Base-by-base conservation (phyloP, 1,140 invertebrate species). In the Carcinoscorpius rotundicauda region DNA sequence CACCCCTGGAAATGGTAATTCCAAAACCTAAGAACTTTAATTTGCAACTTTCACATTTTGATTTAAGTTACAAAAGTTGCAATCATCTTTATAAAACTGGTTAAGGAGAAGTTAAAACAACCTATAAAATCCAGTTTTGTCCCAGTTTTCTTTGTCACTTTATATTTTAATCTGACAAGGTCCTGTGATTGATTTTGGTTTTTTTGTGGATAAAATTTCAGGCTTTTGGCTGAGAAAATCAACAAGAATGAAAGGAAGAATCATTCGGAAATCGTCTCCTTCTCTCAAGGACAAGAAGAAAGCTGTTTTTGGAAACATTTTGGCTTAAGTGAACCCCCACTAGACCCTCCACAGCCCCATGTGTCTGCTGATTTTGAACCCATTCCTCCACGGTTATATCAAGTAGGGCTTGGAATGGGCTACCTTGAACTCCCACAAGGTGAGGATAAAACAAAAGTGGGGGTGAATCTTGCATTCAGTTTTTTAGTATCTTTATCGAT, bases 231-330 rank as follows among this genome's bases (percentile, higher is more conserved):
- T 3, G 97, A 98, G 76, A 98, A 98, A 78, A 94, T 99, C 53
- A 99, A 98, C 76, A 99, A 99, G 79, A 93, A 97, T 76, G 97
- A 99, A 78, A 80, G 96, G 29, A 99, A 99, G 76, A 93, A 93
- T 72, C 88, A 89, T 75, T 86, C 93, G 1, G 93, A 97, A 72
- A 90, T 99, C 59, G 79, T 90, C 53, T 86, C 89, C 0, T 87
- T 96, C 74, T 80, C 81, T 51, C 89, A 93, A 77, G 86, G 85
- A 3, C 82, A 85, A 58, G 95, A 98, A 75, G 84, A 85, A 2
- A 76, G 79, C 51, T 88, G 90, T 49, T 99, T 99, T 79, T 95
- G 93, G 87, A 79, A 81, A 56, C 76, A 79, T 50, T 77, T 95
- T 48, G 84, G 83, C 8, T 63, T 72, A 9, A 77, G 84, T 63